Base-by-base conservation (phyloP, 2,888 invertebrate genomes). In the Cylindroiulus punctatus region DNA sequence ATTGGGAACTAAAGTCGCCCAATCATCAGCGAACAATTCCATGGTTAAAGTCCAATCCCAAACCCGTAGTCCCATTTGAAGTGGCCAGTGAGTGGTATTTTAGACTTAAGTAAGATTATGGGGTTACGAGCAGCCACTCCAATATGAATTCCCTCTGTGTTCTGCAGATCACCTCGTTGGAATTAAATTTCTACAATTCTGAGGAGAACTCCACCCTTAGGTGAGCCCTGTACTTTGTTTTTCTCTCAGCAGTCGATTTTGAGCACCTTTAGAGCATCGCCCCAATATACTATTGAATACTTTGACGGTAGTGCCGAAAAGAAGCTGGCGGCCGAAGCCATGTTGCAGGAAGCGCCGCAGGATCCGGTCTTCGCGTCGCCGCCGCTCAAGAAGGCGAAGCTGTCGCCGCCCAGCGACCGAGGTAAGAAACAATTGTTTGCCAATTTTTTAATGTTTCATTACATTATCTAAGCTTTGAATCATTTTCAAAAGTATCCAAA, bases 171-270 rank as follows among this genome's bases (percentile, higher is more conserved):
- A 82, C 94, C 89, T 93, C 94, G 88, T 94, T 94, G 94, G 94
- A 94, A 90, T 92, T 94, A 89, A 95, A 96, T 89, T 97, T 97
- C 92, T 97, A 97, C 92, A 94, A 92, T 47, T 88, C 88, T 42
- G 89, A 96, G 91, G 96, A 94, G 89, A 92, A 93, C 26, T n/a
- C 65, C 65, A 95, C 95, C 89, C 94, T 95, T 87, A 91, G 91
- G 91, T 91, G 89, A 82, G 82, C 40, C 42, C 42, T 82, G 36
- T 82, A 82, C 42, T 82, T 22, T 82, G 82, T 42, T 82, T 82
- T 82, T 82, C 22, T 82, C 82, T 82, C 82, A 40, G 82, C 42
- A 90, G 89, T 97, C 98, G 88, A 97, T 99, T 96, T 92, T 99
- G 89, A 99, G 98, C 92, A 98, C 98, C 88, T 94, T 82, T 82